Conservation (phyloP, 2,113 vertebrate genomes). For the Ariopsis seemanni region DNA sequence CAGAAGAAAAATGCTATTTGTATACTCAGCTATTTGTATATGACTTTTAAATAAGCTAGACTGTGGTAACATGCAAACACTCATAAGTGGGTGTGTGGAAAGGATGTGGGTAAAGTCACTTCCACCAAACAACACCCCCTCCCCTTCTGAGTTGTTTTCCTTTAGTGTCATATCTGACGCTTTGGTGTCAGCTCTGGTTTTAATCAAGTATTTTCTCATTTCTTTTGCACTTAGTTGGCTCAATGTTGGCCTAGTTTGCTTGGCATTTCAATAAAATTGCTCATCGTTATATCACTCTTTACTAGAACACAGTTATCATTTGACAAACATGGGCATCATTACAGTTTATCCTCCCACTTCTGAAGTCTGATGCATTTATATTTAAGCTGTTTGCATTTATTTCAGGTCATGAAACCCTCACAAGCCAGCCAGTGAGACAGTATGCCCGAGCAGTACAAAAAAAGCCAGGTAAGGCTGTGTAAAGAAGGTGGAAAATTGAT, state of each 20-base stretch:
- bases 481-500: background rate
- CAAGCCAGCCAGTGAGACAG: constrained; percentile 68
- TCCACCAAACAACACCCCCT: background rate
- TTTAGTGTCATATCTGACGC: constrained; percentile 30
- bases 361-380: background rate
- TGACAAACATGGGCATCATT: background rate
- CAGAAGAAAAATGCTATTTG: background rate
- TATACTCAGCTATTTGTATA: background rate
- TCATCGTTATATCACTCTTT: background rate
- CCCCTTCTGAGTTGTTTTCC: background rate
- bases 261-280: background rate
- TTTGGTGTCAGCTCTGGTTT: constrained; percentile 10
- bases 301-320: background rate
- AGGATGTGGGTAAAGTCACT: constrained; percentile 47
- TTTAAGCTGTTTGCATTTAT: constrained; percentile 23
- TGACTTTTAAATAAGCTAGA: background rate
- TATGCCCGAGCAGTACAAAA: constrained; percentile 69
- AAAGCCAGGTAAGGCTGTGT: constrained; percentile 69
- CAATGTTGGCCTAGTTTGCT: constrained; percentile 2
- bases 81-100: constrained; percentile 27
- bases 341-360: background rate
- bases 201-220: background rate
- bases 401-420: constrained; percentile 62
- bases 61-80: background rate
- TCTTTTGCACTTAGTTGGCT: background rate